Evolutionary conservation across 2,888 invertebrate genomes (phyloP), one percentile per base, ranked within the genome.

Genomic region (Hyppa rectilinea): DNA sequence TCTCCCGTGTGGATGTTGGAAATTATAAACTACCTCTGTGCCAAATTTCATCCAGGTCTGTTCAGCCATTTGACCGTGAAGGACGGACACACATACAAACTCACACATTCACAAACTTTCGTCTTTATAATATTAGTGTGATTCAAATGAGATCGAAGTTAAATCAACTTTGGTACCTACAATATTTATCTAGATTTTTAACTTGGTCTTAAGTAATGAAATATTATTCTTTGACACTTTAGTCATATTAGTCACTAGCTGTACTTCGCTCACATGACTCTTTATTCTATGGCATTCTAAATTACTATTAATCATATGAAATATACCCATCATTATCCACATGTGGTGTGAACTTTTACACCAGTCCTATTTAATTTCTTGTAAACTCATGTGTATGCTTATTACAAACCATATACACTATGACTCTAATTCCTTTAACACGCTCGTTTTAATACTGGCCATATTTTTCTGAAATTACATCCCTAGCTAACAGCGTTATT

Each of bases 401-500:
- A 66, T 74, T 74, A 26, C 5, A n/a, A 38, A 65, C 31, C 40
- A 43, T 12, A 49, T 12, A 40, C 36, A 34, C n/a, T 34, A 38
- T 38, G 3, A 26, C 56, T 50, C 3, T n/a, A 65, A 17, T 65
- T 74, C 55, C 17, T 31, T 4, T 17, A 40, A 43, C 47, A 64
- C 47, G 38, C 29, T 45, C 20, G n/a, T 31, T 38, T 45, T 45
- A 76, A 49, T 34, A 65, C 34, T 0, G 14, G 26, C 10, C 12
- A 52, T 55, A 64, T 52, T 55, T 73, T 59, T 50, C 58, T 49
- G 60, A 55, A 74, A 74, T 61, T 64, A 74, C 47, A 5, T 55
- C n/a, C 40, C 17, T 56, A 68, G 65, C n/a, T 31, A n/a, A 63
- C 58, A 49, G 47, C 61, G 64, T 71, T 23, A 81, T 71, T 72